These are phyloP conservation scores for Drosophila rufa DNA, from an alignment of 1,140 invertebrate genomes.

Conservation along the genomic window DNA sequence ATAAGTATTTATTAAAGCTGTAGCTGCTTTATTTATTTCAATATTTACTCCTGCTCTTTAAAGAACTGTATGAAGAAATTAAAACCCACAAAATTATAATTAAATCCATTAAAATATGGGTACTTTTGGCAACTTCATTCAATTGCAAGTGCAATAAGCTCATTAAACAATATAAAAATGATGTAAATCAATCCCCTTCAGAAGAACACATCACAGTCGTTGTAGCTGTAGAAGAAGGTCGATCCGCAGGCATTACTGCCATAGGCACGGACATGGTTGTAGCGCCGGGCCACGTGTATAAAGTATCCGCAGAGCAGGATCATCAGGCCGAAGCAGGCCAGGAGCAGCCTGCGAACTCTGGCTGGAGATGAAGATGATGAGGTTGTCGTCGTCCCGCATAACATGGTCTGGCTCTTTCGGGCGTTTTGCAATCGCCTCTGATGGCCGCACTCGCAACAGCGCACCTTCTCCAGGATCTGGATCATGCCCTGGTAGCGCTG, in stretches of 20 bases:
- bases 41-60: no score
- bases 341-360: background rate
- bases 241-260: constrained; percentile 47
- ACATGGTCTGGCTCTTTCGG: background rate
- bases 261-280: constrained; percentile 27
- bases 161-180: constrained; percentile 2
- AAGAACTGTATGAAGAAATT: no score
- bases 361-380: background rate
- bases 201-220: constrained; percentile 51
- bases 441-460: constrained; percentile 58
- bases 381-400: no score
- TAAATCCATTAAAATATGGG: no score
- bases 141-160: background rate
- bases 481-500: constrained; percentile 20
- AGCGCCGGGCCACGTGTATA: constrained; percentile 18
- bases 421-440: constrained; percentile 2
- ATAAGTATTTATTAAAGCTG: no score
- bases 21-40: no score
- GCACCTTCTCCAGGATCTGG: constrained; percentile 31
- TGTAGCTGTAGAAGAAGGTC: constrained; percentile 39
- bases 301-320: constrained; percentile 12
- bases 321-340: constrained; percentile 9
- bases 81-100: no score
- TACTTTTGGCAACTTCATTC: background rate
- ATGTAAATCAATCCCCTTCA: background rate